Evolutionary conservation across 2,888 invertebrate genomes (phyloP), one percentile per base, ranked within the genome.

Genomic region (Diploptera punctata): DNA sequence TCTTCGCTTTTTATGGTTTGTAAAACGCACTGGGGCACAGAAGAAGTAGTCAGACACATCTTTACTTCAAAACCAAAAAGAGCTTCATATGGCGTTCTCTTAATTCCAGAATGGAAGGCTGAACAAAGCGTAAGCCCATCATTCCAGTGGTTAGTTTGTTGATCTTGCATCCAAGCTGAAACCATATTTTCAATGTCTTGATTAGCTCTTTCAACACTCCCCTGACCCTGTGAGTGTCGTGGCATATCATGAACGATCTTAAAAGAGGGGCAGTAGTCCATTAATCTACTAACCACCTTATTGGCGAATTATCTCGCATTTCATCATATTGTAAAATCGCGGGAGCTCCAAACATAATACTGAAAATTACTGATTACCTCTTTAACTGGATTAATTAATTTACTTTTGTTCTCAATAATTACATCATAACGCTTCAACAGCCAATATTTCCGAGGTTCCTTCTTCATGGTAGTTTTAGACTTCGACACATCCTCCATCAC

Each of bases 101-200:
- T 49, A 49, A 49, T 13, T 49, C 49, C 49, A 49, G 49, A 13
- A 49, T 49, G 49, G 18, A 49, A 49, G 49, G 49, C 5, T n/a
- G 10, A 5, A 5, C n/a, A 13, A 7, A 13, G 7, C 49, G n/a
- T 49, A 4, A 49, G 18, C 49, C 18, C n/a, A 49, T n/a, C n/a
- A 49, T 5, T n/a, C 49, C 49, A 49, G 16, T 5, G 49, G 16
- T 18, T 49, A n/a, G n/a, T 18, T 18, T n/a, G 49, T 49, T 18
- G 10, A 49, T n/a, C 4, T 49, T n/a, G 49, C 49, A 49, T 49
- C 49, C 49, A 49, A 49, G 49, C 49, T n/a, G 49, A 49, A 49
- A 49, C 38, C 38, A 38, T 49, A 49, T 49, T 49, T 49, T 49
- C 49, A 49, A 49, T 13, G 18, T 49, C 49, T 49, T 18, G 38